A percentile compares a stretch with the other conserved stretches of the same genome.
These are phyloP conservation scores for Uloborus plumipes DNA, from an alignment of 2,888 invertebrate species.

Conservation along the genomic window DNA sequence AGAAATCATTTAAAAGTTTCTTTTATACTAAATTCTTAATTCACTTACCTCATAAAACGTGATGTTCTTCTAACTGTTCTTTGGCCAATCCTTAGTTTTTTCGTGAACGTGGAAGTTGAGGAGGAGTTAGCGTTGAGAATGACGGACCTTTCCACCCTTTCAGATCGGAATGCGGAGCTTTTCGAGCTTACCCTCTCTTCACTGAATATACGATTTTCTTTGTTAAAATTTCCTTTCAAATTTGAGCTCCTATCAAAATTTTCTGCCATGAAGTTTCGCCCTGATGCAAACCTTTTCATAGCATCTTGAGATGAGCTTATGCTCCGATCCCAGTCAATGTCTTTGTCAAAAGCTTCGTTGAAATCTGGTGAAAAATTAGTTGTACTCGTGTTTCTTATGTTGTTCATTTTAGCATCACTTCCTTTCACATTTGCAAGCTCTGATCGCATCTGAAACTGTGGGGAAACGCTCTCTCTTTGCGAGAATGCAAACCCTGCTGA, in stretches of 20 bases:
- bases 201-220: conserved; percentile 40
- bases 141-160: conserved; percentile 24
- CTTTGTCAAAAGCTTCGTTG: conserved; percentile 2
- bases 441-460: not conserved
- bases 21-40: no score
- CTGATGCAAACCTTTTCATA: not conserved
- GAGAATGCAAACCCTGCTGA: conserved; percentile 12
- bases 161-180: conserved; percentile 25
- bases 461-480: conserved; percentile 10
- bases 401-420: not conserved
- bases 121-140: conserved; percentile 35
- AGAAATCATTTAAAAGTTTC: no score
- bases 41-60: conserved; percentile 44
- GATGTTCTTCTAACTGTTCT: conserved; percentile 44
- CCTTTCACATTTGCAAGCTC: not conserved
- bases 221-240: conserved; percentile 20
- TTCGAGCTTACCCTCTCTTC: conserved; percentile 30
- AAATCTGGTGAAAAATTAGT: conserved; percentile 3
- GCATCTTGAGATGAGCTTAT: not conserved
- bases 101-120: conserved; percentile 26
- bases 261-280: conserved; percentile 3
- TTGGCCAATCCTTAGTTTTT: conserved; percentile 31
- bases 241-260: not conserved
- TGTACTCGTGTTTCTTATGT: not conserved
- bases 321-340: conserved; percentile 10